Conservation (phyloP, 2,797 vertebrate genomes). For the Enteromius unitaeniatus region DNA sequence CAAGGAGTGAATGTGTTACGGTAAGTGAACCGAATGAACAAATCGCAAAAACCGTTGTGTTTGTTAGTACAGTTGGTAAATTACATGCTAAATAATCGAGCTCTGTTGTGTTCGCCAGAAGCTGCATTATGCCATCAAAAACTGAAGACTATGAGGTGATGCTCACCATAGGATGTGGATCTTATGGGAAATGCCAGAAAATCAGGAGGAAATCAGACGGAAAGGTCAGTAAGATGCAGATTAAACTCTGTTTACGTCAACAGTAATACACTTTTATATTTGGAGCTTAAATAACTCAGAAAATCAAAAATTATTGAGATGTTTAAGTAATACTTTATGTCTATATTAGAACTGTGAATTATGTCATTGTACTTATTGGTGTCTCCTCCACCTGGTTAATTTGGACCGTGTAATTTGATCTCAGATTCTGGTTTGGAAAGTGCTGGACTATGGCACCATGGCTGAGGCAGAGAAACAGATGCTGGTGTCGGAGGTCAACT, state of each 20-base stretch:
- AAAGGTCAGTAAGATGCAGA: constrained; percentile 78
- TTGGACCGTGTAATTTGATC: not conserved
- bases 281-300: not conserved
- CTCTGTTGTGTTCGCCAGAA: not conserved
- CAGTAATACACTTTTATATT: not conserved
- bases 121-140: constrained; percentile 83
- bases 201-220: constrained; percentile 87
- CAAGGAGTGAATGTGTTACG: not conserved
- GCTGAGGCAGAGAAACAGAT: constrained; percentile 93
- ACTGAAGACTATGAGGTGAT: constrained; percentile 92
- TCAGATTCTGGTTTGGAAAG: constrained; percentile 95
- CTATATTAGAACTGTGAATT: not conserved
- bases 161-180: constrained; percentile 89
- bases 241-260: not conserved
- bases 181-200: constrained; percentile 94
- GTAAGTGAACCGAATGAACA: not conserved
- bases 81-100: not conserved
- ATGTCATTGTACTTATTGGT: not conserved
- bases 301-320: not conserved
- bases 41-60: not conserved
- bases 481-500: constrained; percentile 96
- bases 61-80: not conserved
- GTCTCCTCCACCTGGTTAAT: not conserved
- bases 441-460: constrained; percentile 95
- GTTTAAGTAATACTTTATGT: not conserved